These are phyloP conservation scores for Isaurus tuberculatus DNA, from an alignment of 92 coral and sea anemone genomes.

Conservation along the genomic window DNA sequence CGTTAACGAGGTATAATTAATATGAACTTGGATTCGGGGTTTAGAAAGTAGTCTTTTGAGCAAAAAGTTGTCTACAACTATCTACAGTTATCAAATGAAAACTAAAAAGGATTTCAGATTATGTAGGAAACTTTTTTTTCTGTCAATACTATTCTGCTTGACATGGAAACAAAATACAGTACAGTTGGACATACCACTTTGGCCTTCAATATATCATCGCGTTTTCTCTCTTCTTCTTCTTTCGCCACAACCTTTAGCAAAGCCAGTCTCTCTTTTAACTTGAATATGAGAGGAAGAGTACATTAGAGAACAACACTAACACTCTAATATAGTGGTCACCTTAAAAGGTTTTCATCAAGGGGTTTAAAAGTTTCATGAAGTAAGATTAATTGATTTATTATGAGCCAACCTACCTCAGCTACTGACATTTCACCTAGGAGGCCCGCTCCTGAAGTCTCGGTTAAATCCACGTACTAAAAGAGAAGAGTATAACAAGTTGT, in stretches of 20 bases:
- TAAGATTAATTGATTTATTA: too few species aligned
- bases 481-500: not conserved
- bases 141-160: not conserved
- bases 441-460: slow-evolving; percentile 98
- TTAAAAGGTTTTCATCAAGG: too few species aligned
- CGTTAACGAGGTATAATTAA: too few species aligned
- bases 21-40: too few species aligned
- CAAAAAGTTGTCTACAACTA: too few species aligned
- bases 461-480: slow-evolving; percentile 88
- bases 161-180: not conserved
- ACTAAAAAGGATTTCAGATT: too few species aligned
- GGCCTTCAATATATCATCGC: slow-evolving; percentile 86
- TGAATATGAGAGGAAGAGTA: not conserved
- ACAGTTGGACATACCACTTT: slow-evolving; percentile 81
- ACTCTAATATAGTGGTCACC: not conserved
- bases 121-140: too few species aligned
- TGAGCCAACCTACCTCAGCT: slow-evolving; percentile 79
- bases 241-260: slow-evolving; percentile 84
- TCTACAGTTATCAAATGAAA: too few species aligned
- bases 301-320: not conserved
- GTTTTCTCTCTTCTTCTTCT: slow-evolving; percentile 82
- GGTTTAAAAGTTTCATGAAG: too few species aligned
- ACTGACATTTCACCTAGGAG: slow-evolving; percentile 95
- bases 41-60: too few species aligned
- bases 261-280: slow-evolving; percentile 91